Evolutionary conservation across 2,888 invertebrate genomes (phyloP).

Genomic region (Chymomyza procnemis): DNA sequence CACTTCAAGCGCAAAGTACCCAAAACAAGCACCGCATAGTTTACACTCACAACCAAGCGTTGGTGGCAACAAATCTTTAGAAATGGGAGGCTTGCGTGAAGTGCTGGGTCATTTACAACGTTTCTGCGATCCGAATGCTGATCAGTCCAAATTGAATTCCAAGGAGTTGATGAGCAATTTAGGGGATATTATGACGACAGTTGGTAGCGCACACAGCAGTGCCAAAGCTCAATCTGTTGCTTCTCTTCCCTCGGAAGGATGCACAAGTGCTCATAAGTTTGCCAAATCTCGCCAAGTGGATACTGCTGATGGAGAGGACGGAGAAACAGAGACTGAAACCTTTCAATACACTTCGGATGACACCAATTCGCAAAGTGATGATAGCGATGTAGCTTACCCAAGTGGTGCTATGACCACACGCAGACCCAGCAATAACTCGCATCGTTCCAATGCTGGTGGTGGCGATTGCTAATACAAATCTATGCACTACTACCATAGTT

Average conservation of each 20-base stretch:
- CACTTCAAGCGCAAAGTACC: conserved; percentile 36
- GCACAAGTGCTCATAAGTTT: not conserved
- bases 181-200: conserved; percentile 11
- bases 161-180: conserved; percentile 13
- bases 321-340: conserved; percentile 54
- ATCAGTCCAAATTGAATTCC: conserved; percentile 25
- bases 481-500: not conserved
- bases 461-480: conserved; percentile 47
- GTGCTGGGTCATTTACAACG: conserved; percentile 71
- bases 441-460: conserved; percentile 43
- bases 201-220: not conserved
- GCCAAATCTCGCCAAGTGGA: not conserved
- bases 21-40: conserved; percentile 35
- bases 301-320: conserved; percentile 35
- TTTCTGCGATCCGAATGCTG: conserved; percentile 60
- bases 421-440: not conserved
- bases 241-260: not conserved
- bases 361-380: conserved; percentile 60
- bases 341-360: conserved; percentile 67
- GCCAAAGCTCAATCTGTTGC: too few species aligned
- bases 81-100: conserved; percentile 65
- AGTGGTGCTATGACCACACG: conserved; percentile 34
- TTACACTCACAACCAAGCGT: conserved; percentile 59
- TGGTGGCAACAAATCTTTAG: conserved; percentile 65
- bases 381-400: conserved; percentile 35